Conservation (phyloP, 2,113 vertebrate species). For the Callithrix jacchus region DNA sequence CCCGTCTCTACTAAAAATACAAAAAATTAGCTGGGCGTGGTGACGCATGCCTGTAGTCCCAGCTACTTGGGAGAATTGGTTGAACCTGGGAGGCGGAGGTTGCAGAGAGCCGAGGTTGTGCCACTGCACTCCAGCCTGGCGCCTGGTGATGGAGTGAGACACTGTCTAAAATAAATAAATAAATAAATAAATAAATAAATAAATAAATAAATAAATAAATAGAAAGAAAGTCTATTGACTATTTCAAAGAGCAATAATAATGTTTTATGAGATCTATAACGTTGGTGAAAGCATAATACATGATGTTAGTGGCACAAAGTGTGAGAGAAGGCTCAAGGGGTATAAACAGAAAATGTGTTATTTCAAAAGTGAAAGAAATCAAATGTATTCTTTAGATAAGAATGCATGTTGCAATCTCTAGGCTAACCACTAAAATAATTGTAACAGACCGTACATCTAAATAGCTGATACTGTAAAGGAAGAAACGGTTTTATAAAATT, state of each 20-base stretch:
- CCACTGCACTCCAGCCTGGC: too few relatives aligned
- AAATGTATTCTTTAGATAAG: neutral
- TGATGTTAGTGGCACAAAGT: neutral
- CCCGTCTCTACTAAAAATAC: too few relatives aligned
- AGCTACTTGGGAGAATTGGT: too few relatives aligned
- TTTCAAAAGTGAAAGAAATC: neutral
- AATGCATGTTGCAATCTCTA: neutral
- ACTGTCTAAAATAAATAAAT: too few relatives aligned
- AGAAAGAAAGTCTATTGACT: too few relatives aligned
- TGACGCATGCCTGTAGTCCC: too few relatives aligned
- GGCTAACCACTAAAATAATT: neutral
- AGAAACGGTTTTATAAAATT: neutral
- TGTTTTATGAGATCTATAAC: neutral
- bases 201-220: too few relatives aligned
- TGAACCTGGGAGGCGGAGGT: too few relatives aligned
- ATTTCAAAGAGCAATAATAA: neutral
- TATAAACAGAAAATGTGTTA: neutral
- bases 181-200: too few relatives aligned
- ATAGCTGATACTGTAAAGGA: neutral
- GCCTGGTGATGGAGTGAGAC: too few relatives aligned
- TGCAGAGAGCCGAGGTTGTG: too few relatives aligned
- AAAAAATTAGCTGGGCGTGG: too few relatives aligned
- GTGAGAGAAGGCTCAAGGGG: neutral
- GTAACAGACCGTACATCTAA: neutral
- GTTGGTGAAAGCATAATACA: neutral